Percentiles rank a stretch among this genome's conserved stretches.
phyloP scores from a whole-genome alignment of 2,113 vertebrate genomes.

The Guaruba guarouba region DNA sequence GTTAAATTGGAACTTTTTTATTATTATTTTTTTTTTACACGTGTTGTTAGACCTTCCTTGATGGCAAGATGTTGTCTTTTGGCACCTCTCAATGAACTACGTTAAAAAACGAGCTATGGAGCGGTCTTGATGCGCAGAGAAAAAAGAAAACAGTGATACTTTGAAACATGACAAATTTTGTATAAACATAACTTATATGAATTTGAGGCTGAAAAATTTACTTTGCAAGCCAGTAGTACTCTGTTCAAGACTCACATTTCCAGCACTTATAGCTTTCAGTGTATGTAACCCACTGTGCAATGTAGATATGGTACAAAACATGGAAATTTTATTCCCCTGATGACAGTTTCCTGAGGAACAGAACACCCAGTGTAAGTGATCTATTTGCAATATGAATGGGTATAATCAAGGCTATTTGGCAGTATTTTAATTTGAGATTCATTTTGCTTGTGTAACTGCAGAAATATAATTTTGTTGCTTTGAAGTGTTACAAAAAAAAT shows the following conservation, averaged over 20 bases:
- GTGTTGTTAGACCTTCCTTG: not conserved
- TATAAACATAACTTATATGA: not conserved
- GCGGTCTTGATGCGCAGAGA: not conserved
- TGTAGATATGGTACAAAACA: not conserved
- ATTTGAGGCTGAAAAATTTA: not conserved
- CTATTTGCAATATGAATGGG: not conserved
- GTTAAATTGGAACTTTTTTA: not conserved
- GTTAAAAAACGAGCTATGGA: not conserved
- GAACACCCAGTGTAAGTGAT: not conserved
- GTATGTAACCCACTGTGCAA: not conserved
- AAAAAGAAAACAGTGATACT: not conserved
- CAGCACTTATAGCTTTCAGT: not conserved
- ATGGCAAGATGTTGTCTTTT: not conserved
- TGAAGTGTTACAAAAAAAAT: not conserved
- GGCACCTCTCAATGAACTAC: not conserved
- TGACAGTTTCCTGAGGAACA: not conserved
- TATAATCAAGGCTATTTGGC: not conserved
- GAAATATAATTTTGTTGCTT: not conserved
- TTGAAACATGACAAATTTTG: not conserved
- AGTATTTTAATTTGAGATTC: not conserved
- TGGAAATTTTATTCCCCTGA: not conserved
- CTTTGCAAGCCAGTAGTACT: not conserved
- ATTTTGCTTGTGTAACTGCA: not conserved
- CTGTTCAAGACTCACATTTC: not conserved
- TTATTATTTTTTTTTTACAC: not conserved